A percentile compares a stretch with the other conserved stretches of the same genome.
These are phyloP conservation scores for Ptilorrhoa leucosticta DNA, from an alignment of 2,113 vertebrate species.

Conservation along the genomic window DNA sequence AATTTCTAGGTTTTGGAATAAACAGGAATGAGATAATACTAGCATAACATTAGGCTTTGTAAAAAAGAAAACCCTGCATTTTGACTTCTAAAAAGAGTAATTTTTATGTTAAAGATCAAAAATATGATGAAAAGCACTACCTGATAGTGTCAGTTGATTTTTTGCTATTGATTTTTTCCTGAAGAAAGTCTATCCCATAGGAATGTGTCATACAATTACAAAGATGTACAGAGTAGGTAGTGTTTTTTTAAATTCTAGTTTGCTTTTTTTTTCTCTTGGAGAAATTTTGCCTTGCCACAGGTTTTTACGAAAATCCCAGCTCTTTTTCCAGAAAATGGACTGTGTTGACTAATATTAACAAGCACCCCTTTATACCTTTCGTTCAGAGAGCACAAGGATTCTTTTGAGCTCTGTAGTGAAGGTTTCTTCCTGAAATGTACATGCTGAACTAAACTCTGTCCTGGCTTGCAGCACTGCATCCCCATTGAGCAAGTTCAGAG, in stretches of 20 bases:
- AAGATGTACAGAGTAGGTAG: not conserved
- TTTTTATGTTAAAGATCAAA: not conserved
- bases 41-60: not conserved
- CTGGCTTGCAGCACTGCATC: not conserved
- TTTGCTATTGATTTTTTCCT: not conserved
- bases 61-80: not conserved
- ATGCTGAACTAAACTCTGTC: not conserved
- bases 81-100: not conserved
- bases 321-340: constrained; percentile 39
- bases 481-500: constrained; percentile 3
- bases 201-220: not conserved
- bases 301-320: not conserved
- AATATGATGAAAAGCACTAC: not conserved
- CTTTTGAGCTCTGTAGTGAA: constrained; percentile 40
- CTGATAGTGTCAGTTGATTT: not conserved
- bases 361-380: constrained; percentile 42
- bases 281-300: not conserved
- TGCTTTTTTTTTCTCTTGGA: not conserved
- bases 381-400: constrained; percentile 39
- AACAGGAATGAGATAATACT: not conserved
- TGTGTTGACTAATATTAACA: constrained; percentile 28
- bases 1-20: not conserved
- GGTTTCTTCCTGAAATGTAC: not conserved
- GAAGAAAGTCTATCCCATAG: not conserved
- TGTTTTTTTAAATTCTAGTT: not conserved